These are phyloP conservation scores for Dendrolimus pini DNA, from an alignment of 2,888 invertebrate genomes.

Conservation along the genomic window DNA sequence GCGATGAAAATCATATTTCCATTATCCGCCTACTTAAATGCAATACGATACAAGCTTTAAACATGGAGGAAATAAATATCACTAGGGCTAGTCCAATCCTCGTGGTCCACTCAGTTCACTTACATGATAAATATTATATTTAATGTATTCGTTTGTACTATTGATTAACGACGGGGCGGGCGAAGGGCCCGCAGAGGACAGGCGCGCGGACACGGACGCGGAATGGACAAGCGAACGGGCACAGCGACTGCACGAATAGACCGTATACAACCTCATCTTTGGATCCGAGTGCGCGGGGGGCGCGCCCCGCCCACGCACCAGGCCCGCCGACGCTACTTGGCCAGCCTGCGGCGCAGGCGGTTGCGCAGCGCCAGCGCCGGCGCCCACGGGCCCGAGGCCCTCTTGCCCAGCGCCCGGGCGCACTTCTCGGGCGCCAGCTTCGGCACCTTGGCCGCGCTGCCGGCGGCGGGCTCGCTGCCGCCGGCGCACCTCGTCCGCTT, in stretches of 20 bases:
- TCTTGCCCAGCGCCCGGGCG: constrained; percentile 38
- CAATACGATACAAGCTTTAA: constrained; percentile 54
- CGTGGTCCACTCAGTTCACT: constrained; percentile 68
- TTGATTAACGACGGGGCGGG: constrained; percentile 43
- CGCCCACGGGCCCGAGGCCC: constrained; percentile 54
- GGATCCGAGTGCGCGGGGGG: constrained; percentile 40
- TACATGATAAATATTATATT: constrained; percentile 51
- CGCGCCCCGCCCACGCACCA: constrained; percentile 16
- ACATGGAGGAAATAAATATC: constrained; percentile 67
- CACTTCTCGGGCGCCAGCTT: constrained; percentile 28
- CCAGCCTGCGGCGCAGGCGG: constrained; percentile 59
- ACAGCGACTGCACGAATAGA: constrained; percentile 52
- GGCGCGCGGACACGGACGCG: constrained; percentile 10
- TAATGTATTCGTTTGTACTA: constrained; percentile 67
- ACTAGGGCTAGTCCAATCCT: constrained; percentile 56
- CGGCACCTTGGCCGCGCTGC: constrained; percentile 23
- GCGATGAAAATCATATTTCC: constrained; percentile 52
- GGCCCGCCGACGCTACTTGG: constrained; percentile 40
- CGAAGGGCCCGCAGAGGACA: constrained; percentile 13
- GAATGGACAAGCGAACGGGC: constrained; percentile 11
- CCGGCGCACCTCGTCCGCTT: constrained; percentile 21
- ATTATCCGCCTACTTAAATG: constrained; percentile 57
- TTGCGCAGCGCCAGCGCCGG: constrained; percentile 59
- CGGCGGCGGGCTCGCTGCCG: constrained; percentile 18
- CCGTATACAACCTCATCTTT: constrained; percentile 63